phyloP scores from a whole-genome alignment of 2,888 invertebrate genomes.

The Pedicia rivosa region DNA sequence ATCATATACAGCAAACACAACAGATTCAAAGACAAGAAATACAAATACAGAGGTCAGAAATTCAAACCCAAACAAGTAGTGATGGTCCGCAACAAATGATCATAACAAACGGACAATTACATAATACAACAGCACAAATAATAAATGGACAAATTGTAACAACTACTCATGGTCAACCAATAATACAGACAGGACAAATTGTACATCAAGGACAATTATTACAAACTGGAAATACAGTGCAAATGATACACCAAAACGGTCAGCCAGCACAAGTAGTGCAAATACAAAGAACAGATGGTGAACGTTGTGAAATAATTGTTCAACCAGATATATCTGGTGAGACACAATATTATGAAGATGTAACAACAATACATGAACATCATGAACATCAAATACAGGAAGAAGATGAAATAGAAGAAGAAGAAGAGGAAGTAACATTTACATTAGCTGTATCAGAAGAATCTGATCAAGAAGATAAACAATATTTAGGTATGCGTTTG shows the following conservation, averaged over 20 bases:
- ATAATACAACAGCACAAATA: slow-evolving; percentile 24
- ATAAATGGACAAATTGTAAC: slow-evolving; percentile 28
- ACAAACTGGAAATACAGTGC: slow-evolving; percentile 23
- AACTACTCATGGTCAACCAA: slow-evolving; percentile 20
- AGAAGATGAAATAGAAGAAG: slow-evolving; percentile 7
- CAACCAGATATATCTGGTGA: slow-evolving; percentile 22
- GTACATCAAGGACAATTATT: slow-evolving; percentile 14
- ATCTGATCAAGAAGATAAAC: slow-evolving; percentile 15
- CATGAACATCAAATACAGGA: neutral
- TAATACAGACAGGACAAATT: slow-evolving; percentile 15
- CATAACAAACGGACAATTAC: slow-evolving; percentile 18
- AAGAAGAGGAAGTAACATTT: slow-evolving; percentile 12
- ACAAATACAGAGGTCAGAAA: slow-evolving; percentile 4
- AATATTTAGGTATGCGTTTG: slow-evolving; percentile 11
- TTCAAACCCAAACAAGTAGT: slow-evolving; percentile 14
- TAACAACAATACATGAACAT: slow-evolving; percentile 4
- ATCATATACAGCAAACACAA: slow-evolving; percentile 3
- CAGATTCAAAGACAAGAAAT: slow-evolving; percentile 4
- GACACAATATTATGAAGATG: slow-evolving; percentile 25
- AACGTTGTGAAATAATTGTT: slow-evolving; percentile 21
- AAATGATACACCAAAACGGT: slow-evolving; percentile 30
- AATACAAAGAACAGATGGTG: slow-evolving; percentile 16
- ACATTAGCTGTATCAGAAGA: slow-evolving; percentile 14
- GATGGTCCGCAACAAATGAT: slow-evolving; percentile 26
- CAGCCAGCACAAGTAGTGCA: slow-evolving; percentile 17